These are phyloP conservation scores for Ctenoplectra terminalis DNA, from an alignment of 1,140 invertebrate species.

Conservation along the genomic window DNA sequence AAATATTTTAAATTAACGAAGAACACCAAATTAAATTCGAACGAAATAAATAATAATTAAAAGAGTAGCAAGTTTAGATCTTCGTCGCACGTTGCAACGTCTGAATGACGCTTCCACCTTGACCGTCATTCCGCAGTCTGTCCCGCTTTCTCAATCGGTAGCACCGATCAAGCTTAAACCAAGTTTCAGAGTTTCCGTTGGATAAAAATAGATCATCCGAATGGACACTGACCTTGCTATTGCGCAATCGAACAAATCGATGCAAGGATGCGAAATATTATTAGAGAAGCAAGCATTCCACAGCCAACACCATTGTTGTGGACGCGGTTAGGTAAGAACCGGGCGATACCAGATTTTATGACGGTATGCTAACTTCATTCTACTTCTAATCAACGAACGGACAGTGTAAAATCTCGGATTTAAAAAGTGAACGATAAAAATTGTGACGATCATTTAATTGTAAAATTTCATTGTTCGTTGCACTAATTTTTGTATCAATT, in stretches of 20 bases:
- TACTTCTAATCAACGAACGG: too few species aligned
- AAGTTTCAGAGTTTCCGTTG: constrained; percentile 29
- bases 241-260: constrained; percentile 36
- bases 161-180: not conserved
- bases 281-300: constrained; percentile 4
- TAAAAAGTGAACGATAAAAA: too few species aligned
- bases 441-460: too few species aligned
- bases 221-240: constrained; percentile 64
- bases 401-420: too few species aligned
- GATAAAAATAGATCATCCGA: constrained; percentile 56
- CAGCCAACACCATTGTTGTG: not conserved
- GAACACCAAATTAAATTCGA: too few species aligned
- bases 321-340: not conserved
- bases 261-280: constrained; percentile 34
- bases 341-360: not conserved
- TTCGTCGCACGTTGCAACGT: not conserved
- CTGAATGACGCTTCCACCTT: constrained; percentile 15
- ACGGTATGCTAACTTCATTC: not conserved
- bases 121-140: constrained; percentile 44
- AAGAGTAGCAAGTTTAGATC: not conserved
- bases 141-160: constrained; percentile 44
- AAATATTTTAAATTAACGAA: too few species aligned
- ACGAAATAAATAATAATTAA: too few species aligned
- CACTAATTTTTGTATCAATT: not conserved
- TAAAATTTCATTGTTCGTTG: too few species aligned